These are phyloP conservation scores for Pampusana beccarii DNA, from an alignment of 2,113 vertebrate species.

Conservation along the genomic window DNA sequence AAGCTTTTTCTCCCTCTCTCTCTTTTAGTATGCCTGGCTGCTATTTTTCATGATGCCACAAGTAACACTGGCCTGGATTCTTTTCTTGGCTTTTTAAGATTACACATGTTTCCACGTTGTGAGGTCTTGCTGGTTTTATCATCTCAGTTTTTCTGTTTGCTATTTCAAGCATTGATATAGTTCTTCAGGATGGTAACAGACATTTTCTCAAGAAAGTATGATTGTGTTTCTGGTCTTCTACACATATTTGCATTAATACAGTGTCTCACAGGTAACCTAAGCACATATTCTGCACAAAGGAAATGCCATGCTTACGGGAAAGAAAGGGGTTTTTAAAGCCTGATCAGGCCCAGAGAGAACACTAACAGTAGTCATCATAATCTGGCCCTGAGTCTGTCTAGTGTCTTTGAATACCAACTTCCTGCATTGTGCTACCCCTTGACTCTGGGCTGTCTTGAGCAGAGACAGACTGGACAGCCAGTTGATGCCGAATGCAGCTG, in stretches of 20 bases:
- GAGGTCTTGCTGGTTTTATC: neutral
- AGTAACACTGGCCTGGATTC: neutral
- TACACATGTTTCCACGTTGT: neutral
- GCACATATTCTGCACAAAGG: neutral
- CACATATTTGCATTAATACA: neutral
- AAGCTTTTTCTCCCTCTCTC: neutral
- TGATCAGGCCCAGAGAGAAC: neutral
- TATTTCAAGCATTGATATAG: neutral
- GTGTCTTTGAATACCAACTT: neutral
- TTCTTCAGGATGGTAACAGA: neutral
- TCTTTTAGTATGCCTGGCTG: neutral
- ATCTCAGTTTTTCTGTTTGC: neutral
- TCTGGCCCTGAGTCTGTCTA: rapidly evolving
- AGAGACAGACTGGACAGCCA: neutral
- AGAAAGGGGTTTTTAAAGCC: neutral
- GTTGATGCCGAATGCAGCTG: neutral
- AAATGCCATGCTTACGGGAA: neutral
- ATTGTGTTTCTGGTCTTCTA: neutral
- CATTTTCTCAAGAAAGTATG: neutral
- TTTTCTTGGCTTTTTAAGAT: neutral
- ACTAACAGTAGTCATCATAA: neutral
- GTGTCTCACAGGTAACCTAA: neutral
- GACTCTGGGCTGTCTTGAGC: neutral
- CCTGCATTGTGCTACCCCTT: neutral
- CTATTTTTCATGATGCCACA: neutral